Evolutionary conservation across 2,888 invertebrate species (phyloP).

Genomic region (Seira musarum): DNA sequence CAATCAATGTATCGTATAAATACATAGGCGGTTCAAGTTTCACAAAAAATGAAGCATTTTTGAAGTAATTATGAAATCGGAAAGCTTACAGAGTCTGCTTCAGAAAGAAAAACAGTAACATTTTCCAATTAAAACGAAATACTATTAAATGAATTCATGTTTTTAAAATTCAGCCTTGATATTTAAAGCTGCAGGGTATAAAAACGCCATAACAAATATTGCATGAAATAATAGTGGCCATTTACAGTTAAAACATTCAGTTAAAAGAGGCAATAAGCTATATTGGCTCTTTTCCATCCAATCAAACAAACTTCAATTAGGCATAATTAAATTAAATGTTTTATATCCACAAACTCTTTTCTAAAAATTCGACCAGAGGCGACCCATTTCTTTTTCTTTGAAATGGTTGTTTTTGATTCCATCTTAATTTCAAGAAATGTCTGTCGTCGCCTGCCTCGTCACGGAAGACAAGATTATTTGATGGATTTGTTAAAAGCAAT

Average conservation of each 20-base stretch:
- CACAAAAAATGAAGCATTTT: background rate
- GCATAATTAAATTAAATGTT: background rate
- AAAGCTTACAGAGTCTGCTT: no score
- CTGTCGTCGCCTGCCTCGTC: background rate
- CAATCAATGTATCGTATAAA: constrained; percentile 6
- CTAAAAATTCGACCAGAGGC: background rate
- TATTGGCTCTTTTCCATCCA: no score
- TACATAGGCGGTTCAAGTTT: background rate
- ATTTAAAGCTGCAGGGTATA: no score
- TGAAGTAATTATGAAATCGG: background rate
- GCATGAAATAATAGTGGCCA: no score
- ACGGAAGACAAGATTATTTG: background rate
- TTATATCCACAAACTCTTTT: background rate
- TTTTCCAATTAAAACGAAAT: no score
- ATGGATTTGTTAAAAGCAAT: background rate
- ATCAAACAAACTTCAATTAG: background rate
- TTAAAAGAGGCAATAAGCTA: no score
- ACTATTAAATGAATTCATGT: no score
- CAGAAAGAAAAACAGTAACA: no score
- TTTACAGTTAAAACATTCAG: no score
- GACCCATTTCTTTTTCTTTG: background rate
- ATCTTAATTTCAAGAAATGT: background rate
- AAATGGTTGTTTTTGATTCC: background rate
- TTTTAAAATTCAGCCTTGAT: no score
- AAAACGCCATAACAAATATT: no score